Evolutionary conservation across 2,113 vertebrate genomes (phyloP).

Genomic region (Eptesicus fuscus): DNA sequence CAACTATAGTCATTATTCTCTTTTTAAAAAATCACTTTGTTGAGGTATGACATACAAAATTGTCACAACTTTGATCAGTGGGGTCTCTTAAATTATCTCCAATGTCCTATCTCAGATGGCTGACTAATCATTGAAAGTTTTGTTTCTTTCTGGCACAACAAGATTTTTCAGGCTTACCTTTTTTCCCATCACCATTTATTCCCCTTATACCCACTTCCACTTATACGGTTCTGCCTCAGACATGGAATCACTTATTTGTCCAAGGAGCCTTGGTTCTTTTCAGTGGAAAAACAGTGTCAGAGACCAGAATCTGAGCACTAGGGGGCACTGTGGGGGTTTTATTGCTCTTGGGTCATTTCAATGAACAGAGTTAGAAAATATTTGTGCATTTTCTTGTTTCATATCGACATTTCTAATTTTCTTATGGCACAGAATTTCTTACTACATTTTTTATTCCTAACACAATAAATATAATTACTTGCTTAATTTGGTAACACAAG

Average conservation of each 20-base stretch:
- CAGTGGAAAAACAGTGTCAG: background rate
- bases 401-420: slow-evolving; percentile 32
- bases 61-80: background rate
- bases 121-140: background rate
- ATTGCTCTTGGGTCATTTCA: slow-evolving; percentile 7
- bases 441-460: slow-evolving; percentile 3
- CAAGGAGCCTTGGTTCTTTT: background rate
- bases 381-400: slow-evolving; percentile 19
- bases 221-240: background rate
- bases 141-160: background rate
- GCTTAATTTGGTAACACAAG: slow-evolving; percentile 10
- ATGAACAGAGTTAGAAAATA: slow-evolving; percentile 14
- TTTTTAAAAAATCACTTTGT: background rate
- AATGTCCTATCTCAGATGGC: background rate
- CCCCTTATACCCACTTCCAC: background rate
- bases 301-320: slow-evolving; percentile 31
- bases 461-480: slow-evolving; percentile 18
- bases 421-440: slow-evolving; percentile 16
- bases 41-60: slow-evolving; percentile 7
- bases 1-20: background rate
- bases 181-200: background rate
- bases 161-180: background rate
- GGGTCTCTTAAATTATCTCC: background rate
- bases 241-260: background rate
- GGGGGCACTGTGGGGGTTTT: slow-evolving; percentile 46